Evolutionary conservation across 2,888 invertebrate genomes (phyloP), one percentile per base, ranked within the genome.

Genomic region (Oscheius sp.): DNA sequence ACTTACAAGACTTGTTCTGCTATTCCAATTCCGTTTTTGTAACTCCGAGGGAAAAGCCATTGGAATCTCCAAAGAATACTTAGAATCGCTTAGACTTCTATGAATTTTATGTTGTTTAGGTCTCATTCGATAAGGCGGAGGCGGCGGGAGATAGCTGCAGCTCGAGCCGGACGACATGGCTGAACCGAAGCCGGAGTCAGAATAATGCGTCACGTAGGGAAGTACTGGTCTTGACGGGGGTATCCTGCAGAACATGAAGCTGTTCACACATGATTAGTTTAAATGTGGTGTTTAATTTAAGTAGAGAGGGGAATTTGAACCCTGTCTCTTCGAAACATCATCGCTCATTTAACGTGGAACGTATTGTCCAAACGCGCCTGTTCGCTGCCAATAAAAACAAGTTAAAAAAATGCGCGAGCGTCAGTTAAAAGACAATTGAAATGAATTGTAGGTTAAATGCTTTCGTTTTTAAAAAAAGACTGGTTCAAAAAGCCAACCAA

Each of bases 181-280:
- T 14, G 77, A 78, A 33, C 84, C 82, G 57, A 85, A 85, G 12
- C 85, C 85, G 44, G 82, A 83, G 65, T 85, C 85, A 44, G 80
- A 80, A 71, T 83, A 78, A 65, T 82, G 82, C 17, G 81, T 78
- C 59, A 77, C 73, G 70, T 83, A 84, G 44, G 83, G 83, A 20
- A 81, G 73, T 6, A 72, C 68, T 41, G 78, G 75, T 6, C 83
- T 78, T 36, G 69, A 68, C 56, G 56, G 28, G 17, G 28, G 28
- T 14, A 33, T 51, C 51, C 64, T 64, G 30, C 26, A 47, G 41
- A 44, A 44, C 44, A 59, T 9, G 33, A 28, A 36, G 26, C 28
- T 14, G 51, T 64, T 57, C 49, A 57, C 32, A 28, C 26, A 47
- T 47, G 45, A 38, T 33, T 36, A 68, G 30, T 70, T 56, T 57